Evolutionary conservation across 2,113 vertebrate species (phyloP), one percentile per base, ranked within the genome.

Genomic region (Nibea coibor): DNA sequence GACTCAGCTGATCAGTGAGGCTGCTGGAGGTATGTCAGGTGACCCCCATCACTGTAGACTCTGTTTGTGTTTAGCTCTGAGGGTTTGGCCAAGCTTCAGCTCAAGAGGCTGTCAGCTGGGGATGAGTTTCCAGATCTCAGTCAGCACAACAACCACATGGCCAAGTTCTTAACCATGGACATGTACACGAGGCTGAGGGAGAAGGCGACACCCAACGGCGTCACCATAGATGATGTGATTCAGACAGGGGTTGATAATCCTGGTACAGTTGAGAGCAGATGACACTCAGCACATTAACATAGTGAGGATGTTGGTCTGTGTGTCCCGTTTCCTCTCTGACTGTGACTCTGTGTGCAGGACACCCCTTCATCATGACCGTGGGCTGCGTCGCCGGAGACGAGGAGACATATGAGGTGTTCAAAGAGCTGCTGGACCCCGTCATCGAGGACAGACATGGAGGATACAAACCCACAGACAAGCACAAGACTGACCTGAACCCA

Each of bases 361-460:
- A 99, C 84, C 97, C 98, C 45, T 99, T 91, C 92, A 99, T 99
- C 89, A 96, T 99, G 97, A 99, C 98, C 0, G 97, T 99, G 93
- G 97, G 97, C 83, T 97, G 96, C 0, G 97, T 97, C 66, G 97
- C 97, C 56, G 97, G 97, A 28, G 98, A 99, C 76, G 98, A 99
- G 92, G 97, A 99, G 75, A 95, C 93, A 0, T 99, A 99, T 61
- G 96, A 96, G 0, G 96, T 97, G 53, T 99, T 98, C 93, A 96
- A 96, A 78, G 97, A 97, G 17, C 96, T 99, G 47, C 95, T 99
- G 90, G 97, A 99, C 93, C 97, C 97, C 10, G 92, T 99, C 81
- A 99, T 99, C 43, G 62, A 97, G 94, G 97, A 97, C 91, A 83
- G 98, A 51, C 98, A 99, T 0, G 97, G 97, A 67, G 98, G 98